Percentiles rank a stretch among this genome's conserved stretches.
Evolutionary conservation across 2,888 invertebrate species (phyloP).

Genomic region (Temnothorax rugatulus): DNA sequence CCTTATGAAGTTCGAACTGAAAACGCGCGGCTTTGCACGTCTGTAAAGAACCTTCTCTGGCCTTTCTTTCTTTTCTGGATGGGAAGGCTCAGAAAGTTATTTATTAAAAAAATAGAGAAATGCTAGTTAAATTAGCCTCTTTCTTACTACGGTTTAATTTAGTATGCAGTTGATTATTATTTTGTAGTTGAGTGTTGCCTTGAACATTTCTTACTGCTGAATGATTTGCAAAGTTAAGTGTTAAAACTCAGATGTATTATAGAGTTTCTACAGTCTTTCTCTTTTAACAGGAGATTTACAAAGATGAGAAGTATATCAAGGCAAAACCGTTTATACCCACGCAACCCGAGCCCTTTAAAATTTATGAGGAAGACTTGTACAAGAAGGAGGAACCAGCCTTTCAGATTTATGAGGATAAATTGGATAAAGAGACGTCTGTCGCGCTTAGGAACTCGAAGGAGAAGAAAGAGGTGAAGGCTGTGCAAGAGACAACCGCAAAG

Average conservation of each 20-base stretch:
- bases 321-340: slow-evolving; percentile 82
- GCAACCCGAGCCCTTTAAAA: slow-evolving; percentile 92
- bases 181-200: background rate
- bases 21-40: too few relatives aligned
- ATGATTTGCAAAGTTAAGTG: background rate
- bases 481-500: slow-evolving; percentile 71
- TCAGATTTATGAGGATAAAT: slow-evolving; percentile 82
- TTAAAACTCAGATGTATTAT: background rate
- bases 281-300: slow-evolving; percentile 78
- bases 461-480: slow-evolving; percentile 73
- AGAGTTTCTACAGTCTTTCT: background rate
- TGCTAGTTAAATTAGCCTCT: background rate
- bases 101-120: too few relatives aligned
- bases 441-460: slow-evolving; percentile 79
- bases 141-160: background rate
- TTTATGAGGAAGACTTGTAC: slow-evolving; percentile 89
- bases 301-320: slow-evolving; percentile 83
- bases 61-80: too few relatives aligned
- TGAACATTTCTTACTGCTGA: background rate
- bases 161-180: background rate
- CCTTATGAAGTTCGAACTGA: too few relatives aligned
- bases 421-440: slow-evolving; percentile 82
- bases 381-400: slow-evolving; percentile 84
- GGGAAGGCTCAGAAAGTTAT: too few relatives aligned
- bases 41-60: too few relatives aligned